Base-by-base conservation (phyloP, 30 jellyfish, hydroid and myxozoan genomes). In the Turritopsis rubra region DNA sequence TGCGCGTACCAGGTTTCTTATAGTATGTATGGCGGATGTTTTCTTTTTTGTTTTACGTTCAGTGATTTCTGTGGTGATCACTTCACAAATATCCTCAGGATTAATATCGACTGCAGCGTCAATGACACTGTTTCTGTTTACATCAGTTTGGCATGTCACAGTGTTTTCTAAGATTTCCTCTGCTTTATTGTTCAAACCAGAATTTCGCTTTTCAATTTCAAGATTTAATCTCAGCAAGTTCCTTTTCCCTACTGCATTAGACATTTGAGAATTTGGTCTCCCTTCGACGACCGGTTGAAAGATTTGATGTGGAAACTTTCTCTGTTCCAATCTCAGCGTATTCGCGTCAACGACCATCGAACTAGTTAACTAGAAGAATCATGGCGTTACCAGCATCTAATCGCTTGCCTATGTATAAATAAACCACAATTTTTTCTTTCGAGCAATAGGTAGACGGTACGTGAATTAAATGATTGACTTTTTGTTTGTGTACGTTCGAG, bases 31-130 rank as follows among this genome's bases (percentile, higher is more conserved):
- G 75, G 88, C 88, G 1, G 88, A 65, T 26, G 41, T 65, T 66
- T 82, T 82, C 76, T 82, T 82, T 71, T 71, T 65, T 21, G 85
- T 81, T 81, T 81, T 81, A 0, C 84, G 84, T 66, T 81, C 88
- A 19, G 88, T 81, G 8, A 81, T 81, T 66, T 81, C 88, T 25
- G 88, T 81, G 1, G 88, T 21, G 9, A 86, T 81, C 29, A 81
- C 88, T 54, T 81, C 88, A 53, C 88, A 81, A 17, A 81, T 19
- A 21, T 81, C 85, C 8, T 41, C 54, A n/a, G 88, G 84, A 16
- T 68, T 71, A 5, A 82, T 26, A 21, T 23, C 1, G 30, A 29
- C 73, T 16, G 79, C 30, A 17, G 23, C 73, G 21, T 65, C 70
- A 21, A 82, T 71, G 4, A 82, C 41, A 29, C 86, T 82, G 41